Conservation (phyloP, 2,113 vertebrate species). For the Terrapene triunguis region DNA sequence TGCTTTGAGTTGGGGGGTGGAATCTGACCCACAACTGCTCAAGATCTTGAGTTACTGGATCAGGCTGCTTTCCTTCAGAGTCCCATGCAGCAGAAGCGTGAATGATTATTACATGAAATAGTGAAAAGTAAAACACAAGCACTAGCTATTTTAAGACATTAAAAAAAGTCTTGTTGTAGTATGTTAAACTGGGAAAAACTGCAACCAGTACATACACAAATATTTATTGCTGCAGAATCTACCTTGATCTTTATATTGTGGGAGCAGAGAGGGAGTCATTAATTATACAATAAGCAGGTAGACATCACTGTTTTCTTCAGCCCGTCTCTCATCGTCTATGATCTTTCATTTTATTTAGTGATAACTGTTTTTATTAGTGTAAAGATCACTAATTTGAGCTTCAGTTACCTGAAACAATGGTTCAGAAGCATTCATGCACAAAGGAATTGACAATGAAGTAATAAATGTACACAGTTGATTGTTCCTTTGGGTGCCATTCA, state of each 20-base stretch:
- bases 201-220: neutral
- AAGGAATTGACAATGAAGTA: constrained; percentile 51
- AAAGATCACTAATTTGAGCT: constrained; percentile 40
- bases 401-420: constrained; percentile 47
- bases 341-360: neutral
- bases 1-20: neutral
- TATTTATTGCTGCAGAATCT: neutral
- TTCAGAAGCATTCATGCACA: constrained; percentile 14
- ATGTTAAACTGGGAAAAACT: constrained; percentile 7
- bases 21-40: neutral
- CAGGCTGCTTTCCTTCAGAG: neutral
- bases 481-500: neutral
- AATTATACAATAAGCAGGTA: neutral
- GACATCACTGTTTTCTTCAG: neutral
- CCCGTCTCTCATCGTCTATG: neutral
- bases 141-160: neutral
- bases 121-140: neutral
- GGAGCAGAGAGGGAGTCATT: neutral
- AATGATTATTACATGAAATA: neutral
- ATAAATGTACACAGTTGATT: constrained; percentile 20
- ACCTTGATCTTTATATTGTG: neutral
- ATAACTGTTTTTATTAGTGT: neutral
- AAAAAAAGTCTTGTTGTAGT: neutral
- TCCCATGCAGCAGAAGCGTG: neutral
- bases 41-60: neutral